Conservation (phyloP, 2,888 invertebrate species). For the Plagodis pulveraria region DNA sequence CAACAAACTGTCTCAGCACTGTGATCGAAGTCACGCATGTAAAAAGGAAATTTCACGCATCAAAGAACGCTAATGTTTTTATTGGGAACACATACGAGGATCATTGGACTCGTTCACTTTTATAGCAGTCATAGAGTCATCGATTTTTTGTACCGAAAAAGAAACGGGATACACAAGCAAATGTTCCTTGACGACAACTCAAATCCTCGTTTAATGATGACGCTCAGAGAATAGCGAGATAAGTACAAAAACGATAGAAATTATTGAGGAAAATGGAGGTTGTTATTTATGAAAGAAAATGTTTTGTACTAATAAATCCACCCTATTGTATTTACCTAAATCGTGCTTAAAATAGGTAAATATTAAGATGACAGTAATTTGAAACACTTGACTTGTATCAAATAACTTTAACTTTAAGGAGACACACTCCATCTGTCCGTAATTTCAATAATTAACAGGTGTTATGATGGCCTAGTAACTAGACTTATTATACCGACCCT, state of each 20-base stretch:
- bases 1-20: constrained; percentile 1
- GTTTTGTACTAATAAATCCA: constrained; percentile 19
- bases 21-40: constrained; percentile 39
- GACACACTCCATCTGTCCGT: too few species aligned
- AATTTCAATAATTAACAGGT: too few species aligned
- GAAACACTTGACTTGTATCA: too few species aligned
- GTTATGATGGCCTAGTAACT: too few species aligned
- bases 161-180: constrained; percentile 33
- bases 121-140: constrained; percentile 47
- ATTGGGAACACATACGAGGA: constrained; percentile 53
- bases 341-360: too few species aligned
- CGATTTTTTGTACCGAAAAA: constrained; percentile 46
- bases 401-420: too few species aligned
- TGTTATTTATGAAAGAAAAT: constrained; percentile 20
- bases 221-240: constrained; percentile 33
- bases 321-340: constrained; percentile 1
- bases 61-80: constrained; percentile 60
- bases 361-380: too few species aligned
- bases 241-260: constrained; percentile 29
- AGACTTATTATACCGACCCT: too few species aligned
- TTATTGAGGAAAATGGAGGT: constrained; percentile 28
- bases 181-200: constrained; percentile 35
- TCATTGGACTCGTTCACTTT: constrained; percentile 55
- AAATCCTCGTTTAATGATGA: constrained; percentile 38
- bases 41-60: constrained; percentile 56